Percentiles rank a stretch among this genome's conserved stretches.
These are phyloP conservation scores for Campylomormyrus tamandua DNA, from an alignment of 2,113 vertebrate species.

Conservation along the genomic window DNA sequence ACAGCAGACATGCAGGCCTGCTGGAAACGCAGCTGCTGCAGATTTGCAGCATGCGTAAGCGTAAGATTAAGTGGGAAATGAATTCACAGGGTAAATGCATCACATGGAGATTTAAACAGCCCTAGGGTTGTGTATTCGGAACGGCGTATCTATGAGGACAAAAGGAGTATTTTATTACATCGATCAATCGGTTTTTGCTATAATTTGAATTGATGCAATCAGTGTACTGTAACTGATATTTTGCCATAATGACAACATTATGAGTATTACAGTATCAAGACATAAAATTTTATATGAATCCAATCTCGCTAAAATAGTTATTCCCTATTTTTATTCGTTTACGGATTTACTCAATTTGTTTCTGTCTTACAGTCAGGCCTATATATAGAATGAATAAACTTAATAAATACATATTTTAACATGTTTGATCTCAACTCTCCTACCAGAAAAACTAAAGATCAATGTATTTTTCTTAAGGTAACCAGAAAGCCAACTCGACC, in stretches of 20 bases:
- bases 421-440: not conserved
- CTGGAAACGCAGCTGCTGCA: not conserved
- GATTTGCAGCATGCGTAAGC: not conserved
- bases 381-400: not conserved
- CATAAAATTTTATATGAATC: not conserved
- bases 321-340: not conserved
- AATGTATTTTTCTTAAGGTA: not conserved
- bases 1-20: not conserved
- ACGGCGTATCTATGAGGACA: no score
- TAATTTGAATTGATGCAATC: constrained; percentile 7
- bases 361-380: not conserved
- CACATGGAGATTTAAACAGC: not conserved
- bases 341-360: not conserved
- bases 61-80: not conserved
- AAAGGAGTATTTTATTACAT: not conserved
- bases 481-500: not conserved
- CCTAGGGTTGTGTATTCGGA: not conserved
- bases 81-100: not conserved
- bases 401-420: not conserved
- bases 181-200: not conserved
- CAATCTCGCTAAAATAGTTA: not conserved
- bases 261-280: not conserved
- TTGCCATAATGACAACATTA: not conserved
- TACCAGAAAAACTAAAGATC: not conserved
- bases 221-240: not conserved